A percentile compares a stretch with the other conserved stretches of the same genome.
Evolutionary conservation across 2,888 invertebrate species (phyloP).

Genomic region (Crepidodera aurea): DNA sequence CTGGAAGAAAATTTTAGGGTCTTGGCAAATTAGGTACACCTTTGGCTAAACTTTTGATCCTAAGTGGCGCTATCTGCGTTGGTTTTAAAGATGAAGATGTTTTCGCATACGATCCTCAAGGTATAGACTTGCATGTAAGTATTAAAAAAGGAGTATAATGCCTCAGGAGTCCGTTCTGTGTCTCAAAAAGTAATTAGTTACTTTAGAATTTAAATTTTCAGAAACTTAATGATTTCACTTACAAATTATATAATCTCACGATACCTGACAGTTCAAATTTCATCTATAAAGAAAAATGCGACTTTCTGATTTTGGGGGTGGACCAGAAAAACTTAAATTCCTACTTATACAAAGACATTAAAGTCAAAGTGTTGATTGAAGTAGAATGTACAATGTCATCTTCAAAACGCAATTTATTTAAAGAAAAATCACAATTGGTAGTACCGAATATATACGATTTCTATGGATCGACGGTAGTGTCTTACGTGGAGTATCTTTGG

Average conservation of each 20-base stretch:
- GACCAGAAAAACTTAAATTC: conserved; percentile 54
- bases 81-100: conserved; percentile 56
- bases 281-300: conserved; percentile 53
- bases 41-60: conserved; percentile 47
- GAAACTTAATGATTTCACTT: conserved; percentile 49
- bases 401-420: too few relatives aligned
- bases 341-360: conserved; percentile 53
- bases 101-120: conserved; percentile 51
- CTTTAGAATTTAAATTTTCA: too few relatives aligned
- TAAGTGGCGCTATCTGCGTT: conserved; percentile 55
- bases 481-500: conserved; percentile 55
- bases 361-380: conserved; percentile 57
- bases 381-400: conserved; percentile 56
- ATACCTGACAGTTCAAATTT: conserved; percentile 45
- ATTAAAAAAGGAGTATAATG: neutral
- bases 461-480: conserved; percentile 52
- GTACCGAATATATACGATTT: conserved; percentile 57
- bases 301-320: conserved; percentile 55
- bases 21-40: conserved; percentile 54
- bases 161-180: neutral
- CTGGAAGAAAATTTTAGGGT: conserved; percentile 50
- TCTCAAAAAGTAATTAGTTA: too few relatives aligned
- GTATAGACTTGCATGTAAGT: conserved; percentile 48
- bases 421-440: conserved; percentile 50
- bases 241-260: conserved; percentile 42